These are phyloP conservation scores for Helicoverpa armigera DNA, from an alignment of 1,140 invertebrate species.

Conservation along the genomic window DNA sequence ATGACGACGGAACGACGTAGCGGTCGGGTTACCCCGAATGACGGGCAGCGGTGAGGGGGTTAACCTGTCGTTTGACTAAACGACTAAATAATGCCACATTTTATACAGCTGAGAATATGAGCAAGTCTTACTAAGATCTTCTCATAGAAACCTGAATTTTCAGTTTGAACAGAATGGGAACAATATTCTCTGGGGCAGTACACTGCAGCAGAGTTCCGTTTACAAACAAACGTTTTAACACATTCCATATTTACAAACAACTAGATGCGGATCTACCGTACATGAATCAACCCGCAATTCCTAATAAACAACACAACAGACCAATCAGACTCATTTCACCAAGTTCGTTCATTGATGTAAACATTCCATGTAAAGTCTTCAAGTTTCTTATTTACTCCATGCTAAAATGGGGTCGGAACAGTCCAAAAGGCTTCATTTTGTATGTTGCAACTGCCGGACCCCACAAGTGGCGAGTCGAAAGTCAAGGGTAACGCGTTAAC, in stretches of 20 bases:
- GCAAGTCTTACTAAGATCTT: neutral
- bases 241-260: neutral
- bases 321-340: no score
- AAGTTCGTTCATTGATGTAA: no score
- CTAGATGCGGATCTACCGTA: neutral
- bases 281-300: neutral
- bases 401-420: neutral
- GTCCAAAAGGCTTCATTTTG: neutral
- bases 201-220: no score
- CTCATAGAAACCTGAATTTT: no score
- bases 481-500: neutral
- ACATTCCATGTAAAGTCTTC: no score
- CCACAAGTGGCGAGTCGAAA: neutral
- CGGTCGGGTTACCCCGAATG: neutral
- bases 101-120: neutral
- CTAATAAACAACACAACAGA: neutral
- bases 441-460: neutral
- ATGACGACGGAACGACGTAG: neutral
- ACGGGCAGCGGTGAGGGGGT: neutral
- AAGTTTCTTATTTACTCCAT: no score
- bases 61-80: neutral
- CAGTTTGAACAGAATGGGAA: no score
- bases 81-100: neutral
- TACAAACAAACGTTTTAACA: no score
- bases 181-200: no score